Percentiles rank a stretch among this genome's conserved stretches.
These are phyloP conservation scores for Coelopa pilipes DNA, from an alignment of 2,888 invertebrate species.

Conservation along the genomic window DNA sequence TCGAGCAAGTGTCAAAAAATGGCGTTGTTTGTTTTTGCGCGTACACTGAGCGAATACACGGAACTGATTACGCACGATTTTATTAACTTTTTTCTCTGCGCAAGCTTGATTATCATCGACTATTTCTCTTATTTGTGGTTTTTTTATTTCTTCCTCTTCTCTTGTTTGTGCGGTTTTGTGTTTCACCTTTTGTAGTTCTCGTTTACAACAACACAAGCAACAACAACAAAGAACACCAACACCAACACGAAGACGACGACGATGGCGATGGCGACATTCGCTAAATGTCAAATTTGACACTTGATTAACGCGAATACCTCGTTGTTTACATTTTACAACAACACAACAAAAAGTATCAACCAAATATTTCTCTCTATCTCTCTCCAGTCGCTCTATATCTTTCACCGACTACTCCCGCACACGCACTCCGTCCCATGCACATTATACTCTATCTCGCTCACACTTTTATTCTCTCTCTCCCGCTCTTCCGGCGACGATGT, in stretches of 20 bases:
- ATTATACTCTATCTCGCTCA: neutral
- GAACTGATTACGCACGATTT: too few species aligned
- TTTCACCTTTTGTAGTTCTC: neutral
- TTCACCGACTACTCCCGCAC: neutral
- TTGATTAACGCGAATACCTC: neutral
- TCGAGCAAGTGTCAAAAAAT: slow-evolving; percentile 20
- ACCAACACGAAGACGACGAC: neutral
- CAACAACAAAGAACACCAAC: neutral
- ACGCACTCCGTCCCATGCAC: neutral
- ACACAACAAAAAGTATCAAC: neutral
- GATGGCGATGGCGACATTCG: too few species aligned
- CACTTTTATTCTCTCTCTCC: slow-evolving; percentile 7
- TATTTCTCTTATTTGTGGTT: too few species aligned
- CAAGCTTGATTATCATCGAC: too few species aligned
- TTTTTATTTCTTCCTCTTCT: neutral
- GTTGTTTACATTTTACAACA: neutral
- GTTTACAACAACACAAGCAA: slow-evolving; percentile 4
- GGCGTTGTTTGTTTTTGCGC: slow-evolving; percentile 24
- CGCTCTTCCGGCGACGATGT: neutral
- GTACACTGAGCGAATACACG: slow-evolving; percentile 15
- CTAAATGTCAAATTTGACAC: slow-evolving; percentile 22
- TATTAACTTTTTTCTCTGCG: neutral
- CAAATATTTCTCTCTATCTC: too few species aligned
- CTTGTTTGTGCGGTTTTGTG: neutral
- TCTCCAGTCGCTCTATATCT: too few species aligned